phyloP scores from a whole-genome alignment of 2,888 invertebrate species.

The Pseudococcus viburni region DNA sequence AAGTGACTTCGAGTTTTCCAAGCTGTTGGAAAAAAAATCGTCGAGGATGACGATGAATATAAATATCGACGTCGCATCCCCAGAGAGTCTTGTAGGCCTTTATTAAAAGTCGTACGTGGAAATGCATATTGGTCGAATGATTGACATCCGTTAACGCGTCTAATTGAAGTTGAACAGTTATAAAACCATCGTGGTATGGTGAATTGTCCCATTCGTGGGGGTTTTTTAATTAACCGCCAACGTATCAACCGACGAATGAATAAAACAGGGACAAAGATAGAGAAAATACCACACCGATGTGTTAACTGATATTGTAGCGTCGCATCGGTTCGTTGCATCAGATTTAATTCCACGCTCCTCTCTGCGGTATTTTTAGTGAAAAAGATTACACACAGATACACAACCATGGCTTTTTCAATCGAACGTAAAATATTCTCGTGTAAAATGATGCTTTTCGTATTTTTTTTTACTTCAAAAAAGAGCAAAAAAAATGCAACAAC shows the following conservation, averaged over 20 bases:
- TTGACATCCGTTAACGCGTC: neutral
- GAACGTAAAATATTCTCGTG: neutral
- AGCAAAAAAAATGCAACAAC: neutral
- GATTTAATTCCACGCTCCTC: slow-evolving; percentile 20
- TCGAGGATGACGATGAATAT: too few relatives aligned
- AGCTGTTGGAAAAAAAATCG: too few relatives aligned
- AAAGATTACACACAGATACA: neutral
- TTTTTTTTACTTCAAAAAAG: neutral
- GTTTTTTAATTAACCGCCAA: too few relatives aligned
- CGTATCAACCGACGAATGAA: too few relatives aligned
- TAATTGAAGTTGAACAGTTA: neutral
- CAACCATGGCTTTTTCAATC: neutral
- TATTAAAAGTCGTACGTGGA: too few relatives aligned
- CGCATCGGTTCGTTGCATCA: slow-evolving; percentile 11
- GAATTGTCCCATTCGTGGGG: neutral
- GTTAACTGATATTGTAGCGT: neutral
- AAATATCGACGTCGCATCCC: neutral
- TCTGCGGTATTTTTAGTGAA: neutral
- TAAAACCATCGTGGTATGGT: neutral
- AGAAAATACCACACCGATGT: neutral
- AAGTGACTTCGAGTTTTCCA: neutral
- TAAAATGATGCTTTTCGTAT: neutral
- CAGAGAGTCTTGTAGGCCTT: neutral
- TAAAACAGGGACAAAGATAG: too few relatives aligned
- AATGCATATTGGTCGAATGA: neutral